These are phyloP conservation scores for Pocillopora verrucosa DNA, from an alignment of 64 coral and sea anemone genomes.

Conservation along the genomic window DNA sequence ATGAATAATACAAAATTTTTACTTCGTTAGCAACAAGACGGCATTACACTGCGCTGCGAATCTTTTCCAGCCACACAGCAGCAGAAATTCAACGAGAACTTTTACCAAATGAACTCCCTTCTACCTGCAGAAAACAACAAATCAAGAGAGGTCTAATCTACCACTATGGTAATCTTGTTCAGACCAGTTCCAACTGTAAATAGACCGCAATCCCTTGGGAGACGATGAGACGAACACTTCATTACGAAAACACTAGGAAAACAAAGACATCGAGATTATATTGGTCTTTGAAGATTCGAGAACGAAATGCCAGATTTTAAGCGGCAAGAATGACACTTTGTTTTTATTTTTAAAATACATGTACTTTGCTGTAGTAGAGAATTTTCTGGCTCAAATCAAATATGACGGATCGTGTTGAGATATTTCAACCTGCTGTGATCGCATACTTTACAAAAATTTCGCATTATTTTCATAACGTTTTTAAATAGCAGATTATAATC, in stretches of 20 bases:
- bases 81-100: not conserved
- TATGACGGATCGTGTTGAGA: too few species aligned
- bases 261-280: not conserved
- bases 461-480: not conserved
- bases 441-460: not conserved
- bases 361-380: not conserved
- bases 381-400: not conserved
- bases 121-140: not conserved
- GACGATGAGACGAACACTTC: not conserved
- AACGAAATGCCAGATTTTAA: not conserved
- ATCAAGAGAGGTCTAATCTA: too few species aligned
- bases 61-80: not conserved
- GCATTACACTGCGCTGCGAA: not conserved
- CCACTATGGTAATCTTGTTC: not conserved
- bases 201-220: not conserved
- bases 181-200: not conserved
- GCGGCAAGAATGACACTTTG: not conserved
- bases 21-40: slow-evolving; percentile 8
- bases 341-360: not conserved
- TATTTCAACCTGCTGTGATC: not conserved
- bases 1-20: slow-evolving; percentile 33
- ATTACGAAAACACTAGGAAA: not conserved
- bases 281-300: not conserved
- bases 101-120: not conserved
- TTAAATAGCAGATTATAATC: too few species aligned